Evolutionary conservation across 2,797 vertebrate genomes (phyloP).

Genomic region (Mormyrus hasselquistii): DNA sequence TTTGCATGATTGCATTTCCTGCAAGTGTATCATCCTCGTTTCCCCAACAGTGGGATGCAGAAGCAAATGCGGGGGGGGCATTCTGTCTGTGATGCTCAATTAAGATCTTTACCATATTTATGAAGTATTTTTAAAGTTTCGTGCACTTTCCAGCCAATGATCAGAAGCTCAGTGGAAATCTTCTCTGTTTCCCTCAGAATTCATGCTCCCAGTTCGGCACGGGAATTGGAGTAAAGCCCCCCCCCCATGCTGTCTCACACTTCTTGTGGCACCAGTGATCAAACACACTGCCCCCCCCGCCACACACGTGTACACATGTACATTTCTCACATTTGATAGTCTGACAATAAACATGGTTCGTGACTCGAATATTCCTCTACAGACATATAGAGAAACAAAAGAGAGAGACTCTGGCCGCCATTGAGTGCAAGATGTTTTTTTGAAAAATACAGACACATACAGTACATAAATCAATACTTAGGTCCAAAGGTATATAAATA

Average conservation of each 20-base stretch:
- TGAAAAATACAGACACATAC: not conserved
- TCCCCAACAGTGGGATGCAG: not conserved
- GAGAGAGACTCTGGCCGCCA: not conserved
- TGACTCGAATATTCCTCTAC: not conserved
- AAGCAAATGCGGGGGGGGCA: not conserved
- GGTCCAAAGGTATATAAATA: not conserved
- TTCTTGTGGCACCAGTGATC: not conserved
- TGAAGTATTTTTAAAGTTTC: not conserved
- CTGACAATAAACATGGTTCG: not conserved
- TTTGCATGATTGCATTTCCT: not conserved
- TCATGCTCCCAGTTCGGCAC: not conserved
- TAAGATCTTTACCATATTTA: not conserved
- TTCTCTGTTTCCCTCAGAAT: not conserved
- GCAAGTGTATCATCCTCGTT: not conserved
- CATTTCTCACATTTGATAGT: not conserved
- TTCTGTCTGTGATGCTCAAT: not conserved
- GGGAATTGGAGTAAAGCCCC: not conserved
- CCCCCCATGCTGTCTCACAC: not conserved
- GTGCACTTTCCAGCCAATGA: not conserved
- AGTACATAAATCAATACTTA: not conserved
- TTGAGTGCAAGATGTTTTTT: not conserved
- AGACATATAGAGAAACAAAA: not conserved
- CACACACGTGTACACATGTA: not conserved
- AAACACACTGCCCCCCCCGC: not conserved
- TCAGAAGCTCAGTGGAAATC: not conserved